Evolutionary conservation across 1,140 invertebrate genomes (phyloP), one percentile per base, ranked within the genome.

Genomic region (Lanistes nyassanus): DNA sequence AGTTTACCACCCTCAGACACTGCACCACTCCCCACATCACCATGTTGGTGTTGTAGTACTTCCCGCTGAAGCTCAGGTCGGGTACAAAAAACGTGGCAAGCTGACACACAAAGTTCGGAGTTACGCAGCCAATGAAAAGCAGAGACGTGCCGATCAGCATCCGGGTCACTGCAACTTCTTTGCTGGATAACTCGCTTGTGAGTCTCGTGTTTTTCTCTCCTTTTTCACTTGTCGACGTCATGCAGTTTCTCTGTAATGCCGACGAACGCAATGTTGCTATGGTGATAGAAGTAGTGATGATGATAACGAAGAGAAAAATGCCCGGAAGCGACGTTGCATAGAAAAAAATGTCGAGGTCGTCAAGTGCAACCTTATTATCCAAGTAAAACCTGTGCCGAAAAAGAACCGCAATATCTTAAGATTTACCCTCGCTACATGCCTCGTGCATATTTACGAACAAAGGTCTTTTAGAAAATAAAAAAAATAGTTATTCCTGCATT

Each of bases 21-120:
- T 51, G 37, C 29, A 65, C 56, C 62, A 62, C 21, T 47, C 51
- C 23, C 74, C 74, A 75, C 42, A 68, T 51, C 19, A 75, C 74
- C 11, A 51, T 37, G 53, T 42, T 68, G 23, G 56, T 47, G 74
- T 75, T 75, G 65, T 66, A 37, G 42, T 75, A 67, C 19, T 42
- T 36, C n/a, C 74, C 74, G 64, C 67, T 64, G 36, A 67, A 66
- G 74, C 53, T 67, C 42, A 75, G 64, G 51, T 75, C 74, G 23
- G 31, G 29, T 13, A 75, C 74, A 1, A 75, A 55, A 51, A 58
- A 58, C 2, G 65, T 75, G 65, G 64, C 42, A 29, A 75, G 29
- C 65, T 75, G 64, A 13, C 34, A 19, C 21, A 36, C 64, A 31
- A 37, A 34, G 29, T 66, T 66, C 3, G 64, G 64, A 0, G 64